These are phyloP conservation scores for Emesis russula DNA, from an alignment of 2,888 invertebrate species.

Conservation along the genomic window DNA sequence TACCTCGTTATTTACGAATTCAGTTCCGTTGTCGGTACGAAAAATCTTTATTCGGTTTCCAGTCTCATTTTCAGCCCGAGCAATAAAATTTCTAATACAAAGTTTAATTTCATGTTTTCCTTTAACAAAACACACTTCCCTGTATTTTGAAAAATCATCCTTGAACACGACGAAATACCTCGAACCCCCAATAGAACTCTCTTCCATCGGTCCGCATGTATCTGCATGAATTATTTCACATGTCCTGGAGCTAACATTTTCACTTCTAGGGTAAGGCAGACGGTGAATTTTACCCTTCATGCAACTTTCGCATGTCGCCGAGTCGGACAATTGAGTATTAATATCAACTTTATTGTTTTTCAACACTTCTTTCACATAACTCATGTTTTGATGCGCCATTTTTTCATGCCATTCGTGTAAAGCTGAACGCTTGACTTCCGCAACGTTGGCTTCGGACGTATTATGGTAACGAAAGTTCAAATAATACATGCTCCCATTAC, in stretches of 20 bases:
- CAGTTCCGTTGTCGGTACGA: too few relatives aligned
- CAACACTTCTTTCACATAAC: too few relatives aligned
- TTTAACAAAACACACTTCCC: constrained; percentile 60
- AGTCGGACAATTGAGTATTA: neutral
- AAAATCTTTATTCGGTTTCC: too few relatives aligned
- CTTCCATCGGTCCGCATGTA: constrained; percentile 78
- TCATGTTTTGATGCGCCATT: too few relatives aligned
- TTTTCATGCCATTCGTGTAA: too few relatives aligned
- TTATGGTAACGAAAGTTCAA: constrained; percentile 40
- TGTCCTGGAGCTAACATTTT: constrained; percentile 31
- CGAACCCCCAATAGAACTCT: constrained; percentile 24
- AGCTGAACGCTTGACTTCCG: too few relatives aligned
- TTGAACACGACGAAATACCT: constrained; percentile 62
- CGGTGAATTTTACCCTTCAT: constrained; percentile 43
- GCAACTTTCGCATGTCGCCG: neutral
- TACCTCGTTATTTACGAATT: too few relatives aligned
- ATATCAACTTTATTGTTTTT: too few relatives aligned
- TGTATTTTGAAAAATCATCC: constrained; percentile 81
- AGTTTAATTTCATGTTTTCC: constrained; percentile 54
- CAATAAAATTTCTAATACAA: constrained; percentile 69
- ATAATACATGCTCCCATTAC: constrained; percentile 39
- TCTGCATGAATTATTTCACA: constrained; percentile 85
- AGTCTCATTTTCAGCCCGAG: constrained; percentile 77
- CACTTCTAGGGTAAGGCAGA: constrained; percentile 70
- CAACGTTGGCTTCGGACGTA: neutral